Evolutionary conservation across 1,140 invertebrate species (phyloP), one percentile per base, ranked within the genome.

Genomic region (Solenopsis invicta): DNA sequence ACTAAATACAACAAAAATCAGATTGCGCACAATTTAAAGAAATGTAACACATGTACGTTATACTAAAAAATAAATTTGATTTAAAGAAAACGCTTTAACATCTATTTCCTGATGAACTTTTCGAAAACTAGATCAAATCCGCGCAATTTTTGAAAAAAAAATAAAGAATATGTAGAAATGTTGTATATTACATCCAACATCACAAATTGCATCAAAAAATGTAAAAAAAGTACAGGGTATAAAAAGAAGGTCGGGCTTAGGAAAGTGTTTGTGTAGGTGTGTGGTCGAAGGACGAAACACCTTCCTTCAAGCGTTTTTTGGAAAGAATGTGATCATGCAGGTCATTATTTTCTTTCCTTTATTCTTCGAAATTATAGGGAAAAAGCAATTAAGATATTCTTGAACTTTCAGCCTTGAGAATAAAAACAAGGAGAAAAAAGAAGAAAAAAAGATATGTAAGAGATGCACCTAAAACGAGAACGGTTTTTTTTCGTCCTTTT

Each of bases 21-120:
- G 21, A 29, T 37, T 21, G 37, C 37, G 37, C n/a, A 67, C 64
- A 67, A 41, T 66, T 66, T 2, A 61, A 21, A 59, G 5, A 67
- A 45, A 67, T 67, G n/a, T 67, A 21, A 67, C 5, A 4, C 18
- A 77, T 62, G 56, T 29, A 48, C 62, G 54, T 54, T 72, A 72
- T 13, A 34, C 21, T 45, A 77, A 45, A n/a, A 77, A 77, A 62
- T 62, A 64, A 62, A 64, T 8, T 72, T 1, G 2, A 29, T 56
- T 56, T n/a, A 74, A 21, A 67, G 37, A 21, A 12, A 66, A 66
- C 18, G 18, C n/a, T 41, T 41, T 10, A 66, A 66, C 3, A 45
- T 45, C n/a, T 13, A 67, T 67, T 41, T 67, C n/a, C n/a, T 13
- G 10, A 67, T 13, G 4, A 67, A 67, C 8, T 66, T 66, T 66